A percentile compares a stretch with the other conserved stretches of the same genome.
Conservation (phyloP, 2,113 vertebrate genomes). For the Notiomystis cincta region DNA sequence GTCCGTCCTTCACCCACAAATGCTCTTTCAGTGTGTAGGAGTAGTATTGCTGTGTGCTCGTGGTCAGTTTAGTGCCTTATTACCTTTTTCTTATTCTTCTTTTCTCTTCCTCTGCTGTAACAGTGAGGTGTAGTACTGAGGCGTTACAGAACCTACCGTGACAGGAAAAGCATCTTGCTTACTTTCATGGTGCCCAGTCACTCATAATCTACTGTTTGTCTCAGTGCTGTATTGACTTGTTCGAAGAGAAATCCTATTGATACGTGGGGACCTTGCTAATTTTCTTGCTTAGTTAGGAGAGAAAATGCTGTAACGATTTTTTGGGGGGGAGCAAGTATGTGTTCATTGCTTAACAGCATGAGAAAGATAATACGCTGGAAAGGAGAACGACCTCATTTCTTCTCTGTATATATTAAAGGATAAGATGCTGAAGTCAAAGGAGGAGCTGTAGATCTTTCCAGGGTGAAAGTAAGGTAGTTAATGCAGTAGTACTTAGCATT, state of each 20-base stretch:
- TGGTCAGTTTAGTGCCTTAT: background rate
- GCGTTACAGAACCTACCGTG: background rate
- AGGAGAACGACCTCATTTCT: background rate
- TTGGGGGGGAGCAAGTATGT: background rate
- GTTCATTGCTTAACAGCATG: background rate
- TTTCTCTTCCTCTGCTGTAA: background rate
- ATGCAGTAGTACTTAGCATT: constrained; percentile 46
- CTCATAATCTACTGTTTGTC: background rate
- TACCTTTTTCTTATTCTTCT: background rate
- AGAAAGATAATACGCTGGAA: background rate
- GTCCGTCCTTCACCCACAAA: background rate
- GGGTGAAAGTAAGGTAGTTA: background rate
- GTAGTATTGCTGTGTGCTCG: background rate
- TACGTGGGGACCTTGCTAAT: background rate
- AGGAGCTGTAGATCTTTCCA: background rate
- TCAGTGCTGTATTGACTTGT: background rate
- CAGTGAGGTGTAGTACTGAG: background rate
- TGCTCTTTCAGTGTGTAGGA: background rate
- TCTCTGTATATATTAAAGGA: background rate
- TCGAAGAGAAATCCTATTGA: background rate
- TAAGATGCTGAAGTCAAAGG: background rate
- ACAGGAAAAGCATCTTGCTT: background rate
- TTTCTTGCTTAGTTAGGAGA: background rate
- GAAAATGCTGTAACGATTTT: background rate
- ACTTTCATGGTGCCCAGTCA: background rate